phyloP scores from a whole-genome alignment of 2,797 vertebrate species.

The Cheirogaleus major region DNA sequence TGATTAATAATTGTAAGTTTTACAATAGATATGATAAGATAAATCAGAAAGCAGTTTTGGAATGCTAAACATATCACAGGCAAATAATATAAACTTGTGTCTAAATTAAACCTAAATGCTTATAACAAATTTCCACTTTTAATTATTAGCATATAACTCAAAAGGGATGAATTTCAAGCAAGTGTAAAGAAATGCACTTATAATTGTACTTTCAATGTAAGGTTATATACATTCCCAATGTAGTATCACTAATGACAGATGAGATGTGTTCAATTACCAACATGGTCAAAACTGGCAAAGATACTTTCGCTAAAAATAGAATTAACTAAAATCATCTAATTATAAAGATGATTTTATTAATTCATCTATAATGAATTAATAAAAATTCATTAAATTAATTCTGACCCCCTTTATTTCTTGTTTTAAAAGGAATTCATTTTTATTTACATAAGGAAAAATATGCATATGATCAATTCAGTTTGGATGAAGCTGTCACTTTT shows the following conservation, averaged over 20 bases:
- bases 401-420: not conserved
- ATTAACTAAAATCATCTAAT: not conserved
- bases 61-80: not conserved
- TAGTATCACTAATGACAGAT: not conserved
- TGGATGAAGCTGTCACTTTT: not conserved
- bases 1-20: slow-evolving; percentile 59
- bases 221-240: not conserved
- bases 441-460: not conserved
- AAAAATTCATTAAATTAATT: not conserved
- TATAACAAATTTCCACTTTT: slow-evolving; percentile 6
- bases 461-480: not conserved
- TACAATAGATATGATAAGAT: slow-evolving; percentile 11
- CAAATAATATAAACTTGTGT: slow-evolving; percentile 13
- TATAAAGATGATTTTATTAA: not conserved
- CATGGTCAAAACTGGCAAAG: not conserved
- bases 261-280: not conserved
- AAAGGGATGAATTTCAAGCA: slow-evolving; percentile 10
- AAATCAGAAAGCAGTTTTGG: slow-evolving; percentile 7
- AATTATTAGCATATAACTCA: not conserved
- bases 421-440: not conserved
- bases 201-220: not conserved
- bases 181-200: not conserved
- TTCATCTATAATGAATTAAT: no score
- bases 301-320: not conserved
- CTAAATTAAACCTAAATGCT: slow-evolving; percentile 17